Conservation (phyloP, 1,140 invertebrate species). For the Drosophila novamexicana region DNA sequence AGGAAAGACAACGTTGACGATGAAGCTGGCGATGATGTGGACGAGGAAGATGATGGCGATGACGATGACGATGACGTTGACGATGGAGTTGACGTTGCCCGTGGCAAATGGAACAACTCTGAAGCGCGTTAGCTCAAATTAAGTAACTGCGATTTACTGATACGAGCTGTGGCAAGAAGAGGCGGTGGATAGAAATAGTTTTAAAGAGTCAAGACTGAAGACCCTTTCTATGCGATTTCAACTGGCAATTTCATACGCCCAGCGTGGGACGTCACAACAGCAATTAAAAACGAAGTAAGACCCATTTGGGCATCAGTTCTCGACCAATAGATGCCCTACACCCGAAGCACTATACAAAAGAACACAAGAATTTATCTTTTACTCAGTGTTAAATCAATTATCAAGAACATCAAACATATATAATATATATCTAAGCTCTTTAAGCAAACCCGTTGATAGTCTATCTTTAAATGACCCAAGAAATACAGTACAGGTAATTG, state of each 20-base stretch:
- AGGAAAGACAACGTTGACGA: slow-evolving; percentile 51
- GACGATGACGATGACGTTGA: slow-evolving; percentile 7
- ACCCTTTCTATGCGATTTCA: slow-evolving; percentile 7
- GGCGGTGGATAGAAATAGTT: not conserved
- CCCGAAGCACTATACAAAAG: not conserved
- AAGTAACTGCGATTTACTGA: slow-evolving; percentile 74
- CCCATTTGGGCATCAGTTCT: too few relatives aligned
- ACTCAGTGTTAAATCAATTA: too few relatives aligned
- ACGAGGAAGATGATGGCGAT: slow-evolving; percentile 20
- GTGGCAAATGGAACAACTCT: slow-evolving; percentile 51
- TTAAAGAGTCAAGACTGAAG: slow-evolving; percentile 13
- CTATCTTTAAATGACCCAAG: not conserved
- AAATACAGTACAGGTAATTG: not conserved
- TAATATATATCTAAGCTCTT: not conserved
- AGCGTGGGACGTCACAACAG: slow-evolving; percentile 53
- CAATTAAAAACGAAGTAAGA: slow-evolving; percentile 59
- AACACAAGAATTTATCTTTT: too few relatives aligned
- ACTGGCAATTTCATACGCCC: slow-evolving; percentile 31
- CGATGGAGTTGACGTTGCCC: slow-evolving; percentile 5
- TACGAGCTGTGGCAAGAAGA: slow-evolving; percentile 1
- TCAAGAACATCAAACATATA: too few relatives aligned
- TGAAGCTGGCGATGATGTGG: slow-evolving; percentile 1
- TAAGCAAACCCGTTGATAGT: too few relatives aligned
- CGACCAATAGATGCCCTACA: not conserved
- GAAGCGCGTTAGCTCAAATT: slow-evolving; percentile 78